These are phyloP conservation scores for Kryptolebias marmoratus DNA, from an alignment of 2,113 vertebrate genomes.

Conservation along the genomic window DNA sequence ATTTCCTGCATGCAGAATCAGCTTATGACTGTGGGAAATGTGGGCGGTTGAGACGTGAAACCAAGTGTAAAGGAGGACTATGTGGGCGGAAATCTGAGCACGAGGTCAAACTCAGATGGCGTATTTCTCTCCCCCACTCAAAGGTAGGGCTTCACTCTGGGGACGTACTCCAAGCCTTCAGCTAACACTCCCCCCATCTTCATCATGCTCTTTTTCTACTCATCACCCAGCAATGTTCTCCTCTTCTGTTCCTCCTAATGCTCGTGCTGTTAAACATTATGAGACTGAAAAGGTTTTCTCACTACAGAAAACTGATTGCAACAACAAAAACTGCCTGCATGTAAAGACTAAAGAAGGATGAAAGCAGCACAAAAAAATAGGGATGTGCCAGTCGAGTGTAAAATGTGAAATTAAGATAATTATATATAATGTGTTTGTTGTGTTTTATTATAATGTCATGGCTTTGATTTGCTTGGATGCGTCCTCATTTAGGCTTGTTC, in stretches of 20 bases:
- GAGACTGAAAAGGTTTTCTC: background rate
- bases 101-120: constrained; percentile 43
- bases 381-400: too few relatives aligned
- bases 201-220: constrained; percentile 48
- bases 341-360: background rate
- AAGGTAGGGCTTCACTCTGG: constrained; percentile 59
- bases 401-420: too few relatives aligned
- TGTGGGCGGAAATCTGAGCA: constrained; percentile 62
- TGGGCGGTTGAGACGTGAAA: constrained; percentile 50
- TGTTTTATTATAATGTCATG: too few relatives aligned
- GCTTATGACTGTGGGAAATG: constrained; percentile 32
- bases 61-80: constrained; percentile 31
- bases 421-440: too few relatives aligned
- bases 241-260: background rate
- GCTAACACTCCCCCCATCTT: constrained; percentile 38
- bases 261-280: background rate
- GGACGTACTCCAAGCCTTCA: constrained; percentile 40
- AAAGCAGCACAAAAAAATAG: background rate
- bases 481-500: too few relatives aligned
- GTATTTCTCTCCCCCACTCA: constrained; percentile 13
- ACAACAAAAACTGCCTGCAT: background rate
- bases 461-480: too few relatives aligned
- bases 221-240: background rate
- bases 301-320: too few relatives aligned
- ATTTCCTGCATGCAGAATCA: background rate